Percentiles rank a stretch among this genome's conserved stretches.
These are phyloP conservation scores for Chondrilla cf. caribensis DNA, from an alignment of 37 sponge, comb jelly and placozoan genomes.

Conservation along the genomic window DNA sequence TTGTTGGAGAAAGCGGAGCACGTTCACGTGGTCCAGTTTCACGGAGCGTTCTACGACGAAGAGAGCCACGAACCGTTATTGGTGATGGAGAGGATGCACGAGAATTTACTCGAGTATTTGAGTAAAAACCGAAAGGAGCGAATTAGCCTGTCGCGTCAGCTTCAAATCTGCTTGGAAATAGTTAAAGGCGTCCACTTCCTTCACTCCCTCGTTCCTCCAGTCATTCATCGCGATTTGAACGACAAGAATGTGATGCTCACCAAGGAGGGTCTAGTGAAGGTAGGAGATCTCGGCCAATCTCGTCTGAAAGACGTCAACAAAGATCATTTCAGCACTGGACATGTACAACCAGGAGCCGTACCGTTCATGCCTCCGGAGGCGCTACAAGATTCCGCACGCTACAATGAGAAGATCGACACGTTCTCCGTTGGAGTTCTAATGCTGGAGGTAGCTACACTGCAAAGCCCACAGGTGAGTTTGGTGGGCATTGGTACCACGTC, in stretches of 20 bases:
- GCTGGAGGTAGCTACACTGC: not conserved
- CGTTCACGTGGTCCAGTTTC: not conserved
- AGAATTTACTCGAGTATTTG: not conserved
- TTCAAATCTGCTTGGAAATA: not conserved
- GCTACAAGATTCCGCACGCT: not conserved
- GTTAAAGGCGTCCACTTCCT: not conserved
- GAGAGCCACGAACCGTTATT: not conserved
- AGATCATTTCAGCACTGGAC: not conserved
- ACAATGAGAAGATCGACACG: not conserved
- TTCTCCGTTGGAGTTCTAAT: slow-evolving; percentile 8
- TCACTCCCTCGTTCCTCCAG: not conserved
- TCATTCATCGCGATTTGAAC: not conserved
- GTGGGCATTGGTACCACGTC: not conserved
- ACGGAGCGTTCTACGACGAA: not conserved
- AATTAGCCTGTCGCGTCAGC: not conserved
- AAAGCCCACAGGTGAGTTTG: not conserved
- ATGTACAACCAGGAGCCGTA: not conserved
- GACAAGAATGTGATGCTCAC: slow-evolving; percentile 4
- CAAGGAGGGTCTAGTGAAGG: not conserved
- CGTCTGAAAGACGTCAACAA: not conserved
- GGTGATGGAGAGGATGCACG: not conserved
- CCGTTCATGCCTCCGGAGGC: slow-evolving; percentile 2
- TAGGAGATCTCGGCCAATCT: not conserved
- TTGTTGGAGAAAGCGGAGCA: not conserved
- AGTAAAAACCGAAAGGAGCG: not conserved